Evolutionary conservation across 2,888 invertebrate species (phyloP).

Genomic region (Heliothis peltigera): DNA sequence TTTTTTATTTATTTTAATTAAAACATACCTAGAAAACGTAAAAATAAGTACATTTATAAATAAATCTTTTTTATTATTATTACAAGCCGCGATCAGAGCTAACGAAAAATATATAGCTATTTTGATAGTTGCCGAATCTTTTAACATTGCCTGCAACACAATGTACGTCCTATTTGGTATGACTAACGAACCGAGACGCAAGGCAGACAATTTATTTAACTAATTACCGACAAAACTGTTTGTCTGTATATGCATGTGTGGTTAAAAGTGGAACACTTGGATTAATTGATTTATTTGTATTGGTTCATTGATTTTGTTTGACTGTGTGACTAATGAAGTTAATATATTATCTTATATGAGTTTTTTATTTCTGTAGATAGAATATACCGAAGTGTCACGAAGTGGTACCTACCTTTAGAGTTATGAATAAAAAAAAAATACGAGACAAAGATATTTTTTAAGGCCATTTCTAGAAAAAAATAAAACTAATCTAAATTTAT

Average conservation of each 20-base stretch:
- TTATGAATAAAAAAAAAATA: too few species aligned
- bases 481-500: too few species aligned
- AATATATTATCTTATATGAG: background rate
- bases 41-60: too few species aligned
- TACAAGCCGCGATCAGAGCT: too few species aligned
- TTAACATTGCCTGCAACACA: conserved; percentile 34
- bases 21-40: too few species aligned
- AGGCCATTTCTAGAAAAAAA: too few species aligned
- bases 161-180: conserved; percentile 58
- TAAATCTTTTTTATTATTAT: too few species aligned
- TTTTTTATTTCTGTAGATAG: too few species aligned
- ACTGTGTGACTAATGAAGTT: background rate
- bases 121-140: conserved; percentile 20
- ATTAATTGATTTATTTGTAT: conserved; percentile 26
- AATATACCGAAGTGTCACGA: too few species aligned
- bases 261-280: background rate
- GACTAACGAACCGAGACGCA: conserved; percentile 66
- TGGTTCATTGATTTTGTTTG: conserved; percentile 9
- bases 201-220: conserved; percentile 61
- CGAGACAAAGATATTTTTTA: too few species aligned
- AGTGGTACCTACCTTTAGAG: too few species aligned
- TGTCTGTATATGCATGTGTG: background rate
- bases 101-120: conserved; percentile 6
- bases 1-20: too few species aligned
- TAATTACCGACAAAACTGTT: conserved; percentile 56